These are phyloP conservation scores for Amblyopsis hoosieri DNA, from an alignment of 2,797 vertebrate genomes.

Conservation along the genomic window DNA sequence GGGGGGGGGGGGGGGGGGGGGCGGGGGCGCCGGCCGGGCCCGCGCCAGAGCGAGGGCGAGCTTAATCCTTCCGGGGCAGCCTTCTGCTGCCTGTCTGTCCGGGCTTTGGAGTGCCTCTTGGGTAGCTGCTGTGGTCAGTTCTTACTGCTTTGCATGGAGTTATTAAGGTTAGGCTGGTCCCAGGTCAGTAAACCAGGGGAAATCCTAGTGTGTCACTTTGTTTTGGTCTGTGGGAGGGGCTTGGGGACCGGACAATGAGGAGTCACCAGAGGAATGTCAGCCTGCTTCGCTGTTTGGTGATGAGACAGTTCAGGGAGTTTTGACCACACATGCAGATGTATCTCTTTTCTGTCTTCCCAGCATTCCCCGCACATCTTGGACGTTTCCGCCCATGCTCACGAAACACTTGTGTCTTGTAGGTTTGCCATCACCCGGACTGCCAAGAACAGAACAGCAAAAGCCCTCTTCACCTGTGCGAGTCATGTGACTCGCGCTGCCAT, in stretches of 20 bases:
- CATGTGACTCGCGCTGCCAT: slow-evolving; percentile 87
- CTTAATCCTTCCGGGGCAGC: slow-evolving; percentile 62
- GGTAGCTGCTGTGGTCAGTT: slow-evolving; percentile 40
- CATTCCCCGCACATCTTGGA: slow-evolving; percentile 7
- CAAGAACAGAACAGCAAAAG: slow-evolving; percentile 83
- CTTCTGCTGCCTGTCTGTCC: slow-evolving; percentile 59
- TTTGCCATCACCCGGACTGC: slow-evolving; percentile 90
- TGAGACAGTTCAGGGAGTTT: slow-evolving; percentile 45
- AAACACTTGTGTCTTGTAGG: slow-evolving; percentile 65
- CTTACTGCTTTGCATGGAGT: slow-evolving; percentile 23
- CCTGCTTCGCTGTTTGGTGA: slow-evolving; percentile 47
- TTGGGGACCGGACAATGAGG: slow-evolving; percentile 45
- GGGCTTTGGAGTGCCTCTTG: slow-evolving; percentile 11
- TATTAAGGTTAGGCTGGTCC: slow-evolving; percentile 34
- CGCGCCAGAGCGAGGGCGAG: slow-evolving; percentile 25
- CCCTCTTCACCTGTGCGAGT: slow-evolving; percentile 89
- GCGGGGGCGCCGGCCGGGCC: slow-evolving; percentile 50
- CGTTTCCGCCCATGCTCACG: slow-evolving; percentile 9
- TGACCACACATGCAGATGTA: slow-evolving; percentile 1
- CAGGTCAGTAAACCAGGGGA: slow-evolving; percentile 33
- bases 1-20: no score
- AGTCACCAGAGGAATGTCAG: slow-evolving; percentile 47
- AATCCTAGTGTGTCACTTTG: slow-evolving; percentile 40
- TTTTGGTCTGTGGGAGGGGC: slow-evolving; percentile 12
- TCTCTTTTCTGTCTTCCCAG: slow-evolving; percentile 15